Base-by-base conservation (phyloP, 37 sponge, comb jelly and placozoan species). In the Lycopodina hypogea region DNA sequence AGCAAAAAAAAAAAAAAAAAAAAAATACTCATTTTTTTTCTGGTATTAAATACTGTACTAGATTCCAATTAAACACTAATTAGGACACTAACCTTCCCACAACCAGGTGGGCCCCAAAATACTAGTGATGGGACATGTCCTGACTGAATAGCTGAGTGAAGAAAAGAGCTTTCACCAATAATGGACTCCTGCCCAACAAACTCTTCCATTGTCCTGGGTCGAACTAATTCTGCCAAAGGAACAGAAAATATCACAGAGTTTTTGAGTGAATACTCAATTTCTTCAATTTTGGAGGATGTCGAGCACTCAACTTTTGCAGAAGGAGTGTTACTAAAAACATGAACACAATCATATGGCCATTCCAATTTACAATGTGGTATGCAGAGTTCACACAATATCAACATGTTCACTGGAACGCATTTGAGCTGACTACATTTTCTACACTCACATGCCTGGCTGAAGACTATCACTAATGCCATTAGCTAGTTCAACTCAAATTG, bases 21-120 rank as follows among this genome's bases (percentile, higher is more conserved):
- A n/a, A n/a, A n/a, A n/a, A n/a, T n/a, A n/a, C n/a, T n/a, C n/a
- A n/a, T n/a, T n/a, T n/a, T n/a, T n/a, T n/a, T n/a, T n/a, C n/a
- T n/a, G n/a, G n/a, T n/a, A n/a, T n/a, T n/a, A n/a, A n/a, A n/a
- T n/a, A n/a, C n/a, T n/a, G n/a, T n/a, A n/a, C n/a, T n/a, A n/a
- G n/a, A n/a, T n/a, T n/a, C n/a, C n/a, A n/a, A n/a, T n/a, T n/a
- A n/a, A n/a, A n/a, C n/a, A n/a, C n/a, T n/a, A n/a, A n/a, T n/a
- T n/a, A n/a, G n/a, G n/a, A n/a, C 9, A 45, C 56, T 34, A 0
- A 84, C 84, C 84, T 86, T 86, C 52, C 86, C 86, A 73, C 83
- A 80, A 17, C 86, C 86, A 45, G 86, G 86, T 19, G 86, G 86
- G 26, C 86, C 86, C 86, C 86, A 86, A 68, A 86, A 80, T 32